Evolutionary conservation across 2,888 invertebrate species (phyloP).

Genomic region (Tenthredo distinguenda): DNA sequence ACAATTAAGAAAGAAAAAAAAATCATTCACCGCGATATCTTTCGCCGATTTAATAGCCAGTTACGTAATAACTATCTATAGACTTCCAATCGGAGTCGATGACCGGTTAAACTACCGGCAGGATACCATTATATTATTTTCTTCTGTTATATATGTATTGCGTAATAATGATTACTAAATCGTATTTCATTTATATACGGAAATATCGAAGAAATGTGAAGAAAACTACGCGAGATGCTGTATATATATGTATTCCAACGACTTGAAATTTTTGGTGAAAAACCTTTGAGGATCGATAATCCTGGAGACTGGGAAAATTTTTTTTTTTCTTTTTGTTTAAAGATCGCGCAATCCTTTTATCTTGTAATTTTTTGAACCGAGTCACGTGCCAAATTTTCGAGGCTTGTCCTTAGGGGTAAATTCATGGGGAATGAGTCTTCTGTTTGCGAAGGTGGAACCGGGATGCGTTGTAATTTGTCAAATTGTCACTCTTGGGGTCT

Average conservation of each 20-base stretch:
- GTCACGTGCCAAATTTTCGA: not conserved
- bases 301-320: not conserved
- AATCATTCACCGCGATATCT: not conserved
- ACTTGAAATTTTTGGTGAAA: no score
- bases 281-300: not conserved
- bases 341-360: not conserved
- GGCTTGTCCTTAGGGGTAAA: not conserved
- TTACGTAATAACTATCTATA: not conserved
- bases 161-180: not conserved
- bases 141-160: not conserved
- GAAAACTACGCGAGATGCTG: no score
- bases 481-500: slow-evolving; percentile 20
- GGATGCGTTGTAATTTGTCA: slow-evolving; percentile 24
- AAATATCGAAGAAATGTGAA: no score
- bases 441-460: not conserved
- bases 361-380: not conserved
- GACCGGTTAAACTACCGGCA: slow-evolving; percentile 6
- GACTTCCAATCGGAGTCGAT: not conserved
- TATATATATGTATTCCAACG: no score
- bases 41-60: not conserved
- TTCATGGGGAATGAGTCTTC: slow-evolving; percentile 5
- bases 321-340: not conserved
- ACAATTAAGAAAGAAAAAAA: not conserved
- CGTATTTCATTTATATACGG: no score
- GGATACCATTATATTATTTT: not conserved